Evolutionary conservation across 2,113 vertebrate genomes (phyloP).

Genomic region (Prionailurus viverrinus): DNA sequence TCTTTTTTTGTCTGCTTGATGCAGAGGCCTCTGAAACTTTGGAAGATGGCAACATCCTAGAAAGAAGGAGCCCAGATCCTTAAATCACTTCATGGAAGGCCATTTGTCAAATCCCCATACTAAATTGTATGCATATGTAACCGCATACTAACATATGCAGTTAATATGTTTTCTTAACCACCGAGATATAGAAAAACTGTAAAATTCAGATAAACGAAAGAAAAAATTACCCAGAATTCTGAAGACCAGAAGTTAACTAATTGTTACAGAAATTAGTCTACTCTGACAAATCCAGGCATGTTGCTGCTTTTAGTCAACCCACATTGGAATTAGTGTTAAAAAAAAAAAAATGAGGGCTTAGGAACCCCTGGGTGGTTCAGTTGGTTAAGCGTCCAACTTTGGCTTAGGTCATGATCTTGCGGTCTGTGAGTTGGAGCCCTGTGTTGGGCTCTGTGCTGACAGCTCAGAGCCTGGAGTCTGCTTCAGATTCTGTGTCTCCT

Average conservation of each 20-base stretch:
- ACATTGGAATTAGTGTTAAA: not conserved
- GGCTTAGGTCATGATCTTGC: too few species aligned
- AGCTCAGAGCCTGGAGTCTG: too few species aligned
- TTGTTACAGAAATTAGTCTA: constrained; percentile 15
- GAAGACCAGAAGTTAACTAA: constrained; percentile 16
- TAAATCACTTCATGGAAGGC: not conserved
- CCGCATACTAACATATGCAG: not conserved
- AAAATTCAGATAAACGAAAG: not conserved
- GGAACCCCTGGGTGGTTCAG: too few species aligned
- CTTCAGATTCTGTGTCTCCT: too few species aligned
- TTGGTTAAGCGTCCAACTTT: too few species aligned
- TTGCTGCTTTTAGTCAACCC: not conserved
- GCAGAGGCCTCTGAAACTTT: not conserved
- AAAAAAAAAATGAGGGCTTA: not conserved
- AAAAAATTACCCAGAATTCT: not conserved
- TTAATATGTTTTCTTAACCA: not conserved
- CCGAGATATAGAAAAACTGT: not conserved
- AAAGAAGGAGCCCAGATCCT: not conserved
- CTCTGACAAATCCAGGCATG: not conserved
- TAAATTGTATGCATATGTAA: not conserved
- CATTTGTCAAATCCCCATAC: not conserved
- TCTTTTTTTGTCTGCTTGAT: not conserved
- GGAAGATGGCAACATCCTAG: not conserved
- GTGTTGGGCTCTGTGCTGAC: too few species aligned
- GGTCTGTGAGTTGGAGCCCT: too few species aligned